Base-by-base conservation (phyloP, 2,113 vertebrate species). In the Hystrix cristata region DNA sequence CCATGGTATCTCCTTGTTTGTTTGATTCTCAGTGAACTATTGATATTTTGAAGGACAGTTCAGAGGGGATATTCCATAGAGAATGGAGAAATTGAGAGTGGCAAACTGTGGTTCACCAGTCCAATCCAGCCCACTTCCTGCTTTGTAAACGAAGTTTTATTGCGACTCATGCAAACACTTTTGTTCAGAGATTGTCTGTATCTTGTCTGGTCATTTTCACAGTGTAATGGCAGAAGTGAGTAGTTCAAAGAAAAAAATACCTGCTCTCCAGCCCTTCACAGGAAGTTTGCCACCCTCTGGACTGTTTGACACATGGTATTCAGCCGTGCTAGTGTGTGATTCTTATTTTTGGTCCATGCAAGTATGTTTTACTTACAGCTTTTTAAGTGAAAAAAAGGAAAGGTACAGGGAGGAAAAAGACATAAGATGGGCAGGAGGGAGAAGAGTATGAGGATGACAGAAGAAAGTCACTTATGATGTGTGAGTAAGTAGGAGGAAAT, bases 401-500 rank as follows among this genome's bases (percentile, higher is more conserved):
- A 5, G 34, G 13, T 43, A 5, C 23, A 69, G 1, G 16, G 48
- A 84, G 1, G 67, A 5, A 83, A 92, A 87, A 72, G 43, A 64
- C 31, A 69, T 55, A 85, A 59, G 9, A 65, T 25, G 3, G 46
- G 27, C 55, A 81, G 55, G 43, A 81, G 8, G 8, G 38, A 82
- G 14, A 78, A 67, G 19, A 79, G 79, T 29, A 21, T 2, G 76
- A 82, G 53, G 27, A 9, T 91, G 76, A 71, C 83, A 96, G 88
- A 87, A n/a, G 1, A 78, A 57, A 83, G 67, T 97, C n/a, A 76
- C 64, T 18, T 53, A 27, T 89, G 65, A 88, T 96, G 21, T 96
- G 88, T 96, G 86, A 51, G 34, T 94, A 85, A 86, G 85, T 80
- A 93, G 64, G 55, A 97, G 91, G 95, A 97, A 96, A 97, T 97